Conservation (phyloP, 2,113 vertebrate genomes). For the Gallinago undulata region DNA sequence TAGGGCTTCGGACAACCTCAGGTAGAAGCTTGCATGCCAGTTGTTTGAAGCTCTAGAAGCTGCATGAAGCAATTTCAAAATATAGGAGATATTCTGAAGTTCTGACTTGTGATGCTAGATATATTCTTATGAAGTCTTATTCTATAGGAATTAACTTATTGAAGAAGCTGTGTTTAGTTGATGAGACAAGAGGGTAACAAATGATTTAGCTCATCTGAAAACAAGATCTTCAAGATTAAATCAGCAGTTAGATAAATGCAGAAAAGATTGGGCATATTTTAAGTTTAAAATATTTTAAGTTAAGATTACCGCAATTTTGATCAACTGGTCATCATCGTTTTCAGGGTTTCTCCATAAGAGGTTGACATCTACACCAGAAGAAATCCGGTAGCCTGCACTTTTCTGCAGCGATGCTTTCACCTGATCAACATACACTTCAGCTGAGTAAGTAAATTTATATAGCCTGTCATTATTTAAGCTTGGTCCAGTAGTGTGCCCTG, state of each 20-base stretch:
- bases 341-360: conserved; percentile 90
- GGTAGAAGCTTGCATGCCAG: neutral
- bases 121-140: neutral
- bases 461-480: conserved; percentile 88
- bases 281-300: neutral
- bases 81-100: neutral
- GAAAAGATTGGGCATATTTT: neutral
- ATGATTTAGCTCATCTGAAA: neutral
- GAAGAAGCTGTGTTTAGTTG: neutral
- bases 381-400: conserved; percentile 83
- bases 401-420: conserved; percentile 75
- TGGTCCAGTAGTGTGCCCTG: conserved; percentile 87
- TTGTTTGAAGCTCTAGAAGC: neutral
- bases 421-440: conserved; percentile 84
- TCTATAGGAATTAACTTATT: neutral
- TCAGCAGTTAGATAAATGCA: neutral
- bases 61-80: neutral
- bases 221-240: neutral
- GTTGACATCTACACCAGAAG: conserved; percentile 81
- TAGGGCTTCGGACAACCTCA: neutral
- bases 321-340: conserved; percentile 88
- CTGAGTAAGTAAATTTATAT: conserved; percentile 88
- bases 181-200: neutral
- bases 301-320: conserved; percentile 81
- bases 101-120: neutral